A percentile compares a stretch with the other conserved stretches of the same genome.
Conservation (phyloP, 2,888 invertebrate genomes). For the Amphimallon solstitiale region DNA sequence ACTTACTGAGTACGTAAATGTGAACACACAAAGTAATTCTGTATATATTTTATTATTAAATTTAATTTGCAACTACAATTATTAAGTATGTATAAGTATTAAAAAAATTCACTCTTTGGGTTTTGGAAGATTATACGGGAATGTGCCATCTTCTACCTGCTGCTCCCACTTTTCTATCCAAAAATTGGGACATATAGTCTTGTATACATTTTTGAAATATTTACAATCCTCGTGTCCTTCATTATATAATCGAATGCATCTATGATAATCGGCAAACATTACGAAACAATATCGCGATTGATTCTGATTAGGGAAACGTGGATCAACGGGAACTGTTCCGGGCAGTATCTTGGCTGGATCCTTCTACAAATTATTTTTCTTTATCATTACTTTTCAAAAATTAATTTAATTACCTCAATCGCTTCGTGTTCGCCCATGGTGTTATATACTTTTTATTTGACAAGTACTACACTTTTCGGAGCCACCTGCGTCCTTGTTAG, state of each 20-base stretch:
- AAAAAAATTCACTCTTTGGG: slow-evolving; percentile 16
- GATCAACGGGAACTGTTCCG: slow-evolving; percentile 86
- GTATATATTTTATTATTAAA: slow-evolving; percentile 25
- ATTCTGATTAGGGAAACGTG: slow-evolving; percentile 92
- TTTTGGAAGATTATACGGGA: slow-evolving; percentile 63
- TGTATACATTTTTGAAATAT: slow-evolving; percentile 71
- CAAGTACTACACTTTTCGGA: neutral
- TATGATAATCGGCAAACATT: slow-evolving; percentile 51
- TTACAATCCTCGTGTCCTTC: slow-evolving; percentile 66
- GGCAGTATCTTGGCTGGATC: slow-evolving; percentile 26
- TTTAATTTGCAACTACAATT: slow-evolving; percentile 16
- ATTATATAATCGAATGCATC: slow-evolving; percentile 46
- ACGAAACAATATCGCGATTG: slow-evolving; percentile 73
- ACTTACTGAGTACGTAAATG: too few relatives aligned
- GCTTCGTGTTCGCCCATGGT: slow-evolving; percentile 4
- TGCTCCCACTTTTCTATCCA: slow-evolving; percentile 73
- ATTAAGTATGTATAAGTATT: too few relatives aligned
- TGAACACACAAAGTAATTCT: too few relatives aligned
- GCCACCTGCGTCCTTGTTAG: neutral
- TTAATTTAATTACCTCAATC: slow-evolving; percentile 14
- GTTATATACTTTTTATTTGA: neutral
- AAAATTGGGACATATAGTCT: slow-evolving; percentile 68
- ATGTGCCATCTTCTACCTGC: slow-evolving; percentile 67
- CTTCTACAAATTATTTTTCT: neutral
- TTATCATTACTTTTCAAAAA: neutral